Conservation (phyloP, 2,888 invertebrate genomes). For the Agonum fuliginosum region DNA sequence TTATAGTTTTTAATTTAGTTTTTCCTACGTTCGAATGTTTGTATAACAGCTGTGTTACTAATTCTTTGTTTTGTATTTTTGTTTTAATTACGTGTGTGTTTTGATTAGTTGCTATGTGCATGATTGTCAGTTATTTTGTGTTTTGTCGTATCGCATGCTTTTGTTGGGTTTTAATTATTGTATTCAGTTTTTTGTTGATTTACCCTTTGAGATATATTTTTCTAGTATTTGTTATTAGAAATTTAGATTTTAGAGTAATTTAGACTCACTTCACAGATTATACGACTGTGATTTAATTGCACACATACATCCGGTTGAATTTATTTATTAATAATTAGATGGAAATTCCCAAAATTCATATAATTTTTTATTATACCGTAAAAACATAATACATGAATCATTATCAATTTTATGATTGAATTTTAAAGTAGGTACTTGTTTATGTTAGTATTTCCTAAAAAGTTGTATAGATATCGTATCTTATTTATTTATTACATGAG, state of each 20-base stretch:
- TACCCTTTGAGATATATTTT: slow-evolving; percentile 3
- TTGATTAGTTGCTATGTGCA: background rate
- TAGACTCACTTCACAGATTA: background rate
- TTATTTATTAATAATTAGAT: too few species aligned
- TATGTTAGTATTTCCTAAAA: background rate
- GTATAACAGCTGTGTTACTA: background rate
- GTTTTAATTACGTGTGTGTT: background rate
- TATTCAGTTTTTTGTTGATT: slow-evolving; percentile 1
- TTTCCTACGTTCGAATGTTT: too few species aligned
- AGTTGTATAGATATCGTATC: background rate
- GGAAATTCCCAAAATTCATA: too few species aligned
- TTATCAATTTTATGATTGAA: background rate
- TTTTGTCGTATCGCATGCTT: background rate
- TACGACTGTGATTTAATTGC: too few species aligned
- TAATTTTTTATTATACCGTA: too few species aligned
- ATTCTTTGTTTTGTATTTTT: background rate
- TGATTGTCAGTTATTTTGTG: background rate
- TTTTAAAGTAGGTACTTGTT: background rate
- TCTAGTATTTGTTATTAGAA: background rate
- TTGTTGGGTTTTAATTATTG: background rate
- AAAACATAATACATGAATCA: background rate
- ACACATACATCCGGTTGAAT: too few species aligned
- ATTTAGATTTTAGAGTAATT: slow-evolving; percentile 7
- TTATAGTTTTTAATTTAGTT: too few species aligned
- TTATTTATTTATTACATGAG: background rate